Conservation (phyloP, 2,888 invertebrate genomes). For the Conchocele bisecta region DNA sequence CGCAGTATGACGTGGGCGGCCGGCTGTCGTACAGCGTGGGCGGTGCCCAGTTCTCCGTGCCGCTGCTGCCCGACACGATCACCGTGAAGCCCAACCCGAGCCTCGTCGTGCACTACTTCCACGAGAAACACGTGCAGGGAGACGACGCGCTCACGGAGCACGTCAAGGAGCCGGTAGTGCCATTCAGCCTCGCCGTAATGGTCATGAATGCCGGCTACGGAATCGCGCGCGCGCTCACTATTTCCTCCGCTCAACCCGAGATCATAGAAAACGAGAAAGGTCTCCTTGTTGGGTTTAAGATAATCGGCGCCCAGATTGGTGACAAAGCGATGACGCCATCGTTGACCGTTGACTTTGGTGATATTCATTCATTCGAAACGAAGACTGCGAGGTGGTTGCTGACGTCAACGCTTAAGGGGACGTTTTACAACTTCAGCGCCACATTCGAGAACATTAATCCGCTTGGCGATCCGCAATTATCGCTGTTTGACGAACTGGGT, state of each 20-base stretch:
- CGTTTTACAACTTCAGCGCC: conserved; percentile 67
- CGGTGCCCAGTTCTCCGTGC: conserved; percentile 59
- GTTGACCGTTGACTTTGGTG: conserved; percentile 64
- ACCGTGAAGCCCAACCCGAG: conserved; percentile 70
- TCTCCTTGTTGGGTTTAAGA: conserved; percentile 63
- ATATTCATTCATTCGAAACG: conserved; percentile 59
- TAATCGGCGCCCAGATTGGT: conserved; percentile 60
- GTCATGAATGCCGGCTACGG: conserved; percentile 65
- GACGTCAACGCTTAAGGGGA: conserved; percentile 64
- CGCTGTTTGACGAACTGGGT: conserved; percentile 57
- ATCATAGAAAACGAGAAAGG: conserved; percentile 73
- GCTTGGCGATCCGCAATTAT: conserved; percentile 66
- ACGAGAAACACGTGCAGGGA: conserved; percentile 66
- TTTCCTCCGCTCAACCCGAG: conserved; percentile 70
- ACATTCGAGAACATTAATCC: conserved; percentile 71
- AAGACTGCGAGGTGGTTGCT: conserved; percentile 63
- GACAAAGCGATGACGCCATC: conserved; percentile 54
- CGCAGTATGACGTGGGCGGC: conserved; percentile 66
- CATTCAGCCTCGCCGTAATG: conserved; percentile 65
- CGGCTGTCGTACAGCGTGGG: conserved; percentile 63
- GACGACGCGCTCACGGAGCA: conserved; percentile 67
- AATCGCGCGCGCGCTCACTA: conserved; percentile 56
- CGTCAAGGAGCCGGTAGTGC: conserved; percentile 63
- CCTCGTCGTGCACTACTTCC: conserved; percentile 66
- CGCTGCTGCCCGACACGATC: conserved; percentile 67